Evolutionary conservation across 1,140 invertebrate species (phyloP).

Genomic region (Hyphantria cunea): DNA sequence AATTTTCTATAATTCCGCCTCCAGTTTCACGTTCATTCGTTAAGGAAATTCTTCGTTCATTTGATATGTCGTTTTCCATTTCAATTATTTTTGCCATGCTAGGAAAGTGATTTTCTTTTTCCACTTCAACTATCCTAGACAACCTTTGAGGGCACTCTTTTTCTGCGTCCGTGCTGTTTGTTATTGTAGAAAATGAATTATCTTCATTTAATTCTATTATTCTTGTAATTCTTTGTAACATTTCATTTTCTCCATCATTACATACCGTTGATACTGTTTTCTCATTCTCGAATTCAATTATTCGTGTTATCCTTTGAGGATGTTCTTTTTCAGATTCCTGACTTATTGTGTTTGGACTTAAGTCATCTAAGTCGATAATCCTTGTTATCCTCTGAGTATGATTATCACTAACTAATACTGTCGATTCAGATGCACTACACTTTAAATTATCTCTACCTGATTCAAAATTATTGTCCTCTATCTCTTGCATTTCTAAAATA

Average conservation of each 20-base stretch:
- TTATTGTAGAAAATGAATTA: slow-evolving; percentile 59
- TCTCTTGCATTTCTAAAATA: slow-evolving; percentile 49
- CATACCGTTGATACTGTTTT: slow-evolving; percentile 52
- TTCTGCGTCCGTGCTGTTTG: slow-evolving; percentile 50
- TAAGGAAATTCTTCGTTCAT: slow-evolving; percentile 73
- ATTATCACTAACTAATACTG: slow-evolving; percentile 41
- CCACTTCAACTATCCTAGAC: slow-evolving; percentile 62
- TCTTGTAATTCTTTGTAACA: slow-evolving; percentile 70
- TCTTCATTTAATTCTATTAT: slow-evolving; percentile 73
- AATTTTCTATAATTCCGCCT: slow-evolving; percentile 57
- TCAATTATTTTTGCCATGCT: slow-evolving; percentile 78
- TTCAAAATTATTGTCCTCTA: slow-evolving; percentile 29
- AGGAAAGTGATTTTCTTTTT: slow-evolving; percentile 66
- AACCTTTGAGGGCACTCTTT: slow-evolving; percentile 61
- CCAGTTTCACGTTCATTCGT: slow-evolving; percentile 74
- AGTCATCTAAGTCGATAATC: slow-evolving; percentile 68
- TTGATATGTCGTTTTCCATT: slow-evolving; percentile 78
- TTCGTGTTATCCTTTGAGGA: slow-evolving; percentile 69
- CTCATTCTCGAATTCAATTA: slow-evolving; percentile 74
- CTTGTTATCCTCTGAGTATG: slow-evolving; percentile 58
- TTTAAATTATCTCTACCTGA: slow-evolving; percentile 48
- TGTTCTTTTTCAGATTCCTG: slow-evolving; percentile 58
- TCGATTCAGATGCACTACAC: slow-evolving; percentile 29
- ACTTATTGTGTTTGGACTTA: slow-evolving; percentile 50
- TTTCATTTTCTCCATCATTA: slow-evolving; percentile 61